phyloP scores from a whole-genome alignment of 2,113 vertebrate genomes.

The Hemichromis elongatus region DNA sequence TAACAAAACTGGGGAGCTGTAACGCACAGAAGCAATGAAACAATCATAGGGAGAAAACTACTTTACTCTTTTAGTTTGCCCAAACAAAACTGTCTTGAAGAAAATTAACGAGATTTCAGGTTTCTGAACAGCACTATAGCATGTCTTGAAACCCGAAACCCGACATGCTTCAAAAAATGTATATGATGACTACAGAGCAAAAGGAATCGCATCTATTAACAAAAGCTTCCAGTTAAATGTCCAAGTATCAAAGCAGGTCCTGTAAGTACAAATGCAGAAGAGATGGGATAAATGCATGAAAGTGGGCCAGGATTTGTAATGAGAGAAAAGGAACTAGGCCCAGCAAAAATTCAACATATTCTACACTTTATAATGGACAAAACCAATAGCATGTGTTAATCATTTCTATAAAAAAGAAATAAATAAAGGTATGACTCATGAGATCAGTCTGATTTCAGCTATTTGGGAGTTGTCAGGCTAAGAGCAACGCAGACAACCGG shows the following conservation, averaged over 20 bases:
- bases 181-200: background rate
- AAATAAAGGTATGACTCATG: background rate
- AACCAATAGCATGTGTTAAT: background rate
- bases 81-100: background rate
- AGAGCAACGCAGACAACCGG: background rate
- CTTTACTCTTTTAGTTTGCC: background rate
- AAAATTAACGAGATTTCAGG: background rate
- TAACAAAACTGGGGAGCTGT: background rate
- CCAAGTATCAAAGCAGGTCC: background rate
- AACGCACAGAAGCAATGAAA: background rate
- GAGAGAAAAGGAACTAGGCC: too few species aligned
- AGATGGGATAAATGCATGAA: background rate
- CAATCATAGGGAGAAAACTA: background rate
- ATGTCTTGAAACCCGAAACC: background rate
- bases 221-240: background rate
- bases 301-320: background rate
- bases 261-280: background rate
- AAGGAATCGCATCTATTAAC: fast-evolving
- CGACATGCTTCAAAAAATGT: background rate
- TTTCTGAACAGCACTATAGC: background rate
- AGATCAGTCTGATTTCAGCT: background rate
- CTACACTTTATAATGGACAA: background rate
- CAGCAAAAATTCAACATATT: fast-evolving
- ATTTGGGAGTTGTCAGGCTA: background rate
- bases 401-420: background rate